phyloP scores from a whole-genome alignment of 2,888 invertebrate genomes.

The Synanthedon myopaeformis region DNA sequence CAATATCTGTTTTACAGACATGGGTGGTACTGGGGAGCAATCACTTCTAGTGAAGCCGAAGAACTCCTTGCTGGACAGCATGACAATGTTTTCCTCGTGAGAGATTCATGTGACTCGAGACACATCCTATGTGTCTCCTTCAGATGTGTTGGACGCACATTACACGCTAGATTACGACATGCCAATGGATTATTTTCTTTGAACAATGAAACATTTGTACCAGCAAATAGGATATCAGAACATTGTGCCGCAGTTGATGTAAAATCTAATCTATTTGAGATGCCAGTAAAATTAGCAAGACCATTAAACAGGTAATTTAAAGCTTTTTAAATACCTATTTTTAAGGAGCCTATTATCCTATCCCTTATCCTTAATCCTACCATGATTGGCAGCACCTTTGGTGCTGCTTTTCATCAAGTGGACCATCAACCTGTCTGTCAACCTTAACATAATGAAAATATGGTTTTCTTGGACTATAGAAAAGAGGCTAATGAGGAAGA shows the following conservation, averaged over 20 bases:
- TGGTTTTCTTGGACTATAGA: no score
- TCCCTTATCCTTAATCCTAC: no score
- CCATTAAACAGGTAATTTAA: constrained; percentile 51
- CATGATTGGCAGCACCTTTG: no score
- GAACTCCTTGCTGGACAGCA: constrained; percentile 75
- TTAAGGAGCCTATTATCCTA: background rate
- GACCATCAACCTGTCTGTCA: no score
- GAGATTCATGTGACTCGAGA: constrained; percentile 77
- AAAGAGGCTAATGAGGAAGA: no score
- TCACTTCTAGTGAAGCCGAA: constrained; percentile 79
- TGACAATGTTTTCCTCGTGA: constrained; percentile 80
- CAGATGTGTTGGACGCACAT: constrained; percentile 75
- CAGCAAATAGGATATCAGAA: constrained; percentile 59
- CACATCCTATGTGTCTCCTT: constrained; percentile 81
- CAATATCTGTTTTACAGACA: constrained; percentile 38
- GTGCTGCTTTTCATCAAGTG: no score
- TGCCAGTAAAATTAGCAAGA: constrained; percentile 61
- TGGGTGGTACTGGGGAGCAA: constrained; percentile 84
- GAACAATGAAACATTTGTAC: constrained; percentile 70
- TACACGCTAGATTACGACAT: constrained; percentile 80
- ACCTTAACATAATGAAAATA: no score
- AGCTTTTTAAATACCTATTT: constrained; percentile 1
- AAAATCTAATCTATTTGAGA: constrained; percentile 56
- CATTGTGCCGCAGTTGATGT: constrained; percentile 64
- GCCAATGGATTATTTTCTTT: constrained; percentile 76